These are phyloP conservation scores for Brachionus sp. DNA, from an alignment of 1,140 invertebrate species.

Conservation along the genomic window DNA sequence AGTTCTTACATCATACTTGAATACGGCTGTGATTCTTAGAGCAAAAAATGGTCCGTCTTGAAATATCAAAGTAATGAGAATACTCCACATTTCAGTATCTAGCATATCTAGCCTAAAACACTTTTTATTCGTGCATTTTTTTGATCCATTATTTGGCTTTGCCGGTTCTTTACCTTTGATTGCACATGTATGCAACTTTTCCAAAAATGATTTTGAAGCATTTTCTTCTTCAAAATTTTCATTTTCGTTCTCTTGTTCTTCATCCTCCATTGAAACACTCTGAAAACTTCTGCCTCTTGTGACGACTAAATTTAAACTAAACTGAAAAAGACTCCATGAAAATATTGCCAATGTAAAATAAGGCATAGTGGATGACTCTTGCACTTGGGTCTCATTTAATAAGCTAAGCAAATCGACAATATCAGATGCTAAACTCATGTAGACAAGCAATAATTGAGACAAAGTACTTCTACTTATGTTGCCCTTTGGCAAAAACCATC, in stretches of 20 bases:
- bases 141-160: neutral
- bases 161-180: conserved; percentile 13
- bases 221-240: neutral
- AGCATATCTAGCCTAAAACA: conserved; percentile 35
- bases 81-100: conserved; percentile 72
- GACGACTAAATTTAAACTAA: conserved; percentile 40
- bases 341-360: conserved; percentile 40
- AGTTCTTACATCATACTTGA: conserved; percentile 75
- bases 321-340: conserved; percentile 44
- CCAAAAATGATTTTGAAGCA: neutral
- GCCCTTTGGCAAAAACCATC: conserved; percentile 46
- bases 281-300: conserved; percentile 39
- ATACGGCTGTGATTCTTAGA: conserved; percentile 75
- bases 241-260: neutral
- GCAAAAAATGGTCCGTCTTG: conserved; percentile 77
- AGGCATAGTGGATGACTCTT: neutral
- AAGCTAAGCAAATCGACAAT: conserved; percentile 43
- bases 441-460: conserved; percentile 46
- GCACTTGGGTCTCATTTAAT: conserved; percentile 30
- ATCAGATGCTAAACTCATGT: conserved; percentile 43
- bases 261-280: neutral
- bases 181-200: conserved; percentile 1
- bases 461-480: conserved; percentile 33
- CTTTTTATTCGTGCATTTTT: neutral
- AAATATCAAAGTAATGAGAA: conserved; percentile 58